phyloP scores from a whole-genome alignment of 2,888 invertebrate genomes.

The Oscheius myriophilus region DNA sequence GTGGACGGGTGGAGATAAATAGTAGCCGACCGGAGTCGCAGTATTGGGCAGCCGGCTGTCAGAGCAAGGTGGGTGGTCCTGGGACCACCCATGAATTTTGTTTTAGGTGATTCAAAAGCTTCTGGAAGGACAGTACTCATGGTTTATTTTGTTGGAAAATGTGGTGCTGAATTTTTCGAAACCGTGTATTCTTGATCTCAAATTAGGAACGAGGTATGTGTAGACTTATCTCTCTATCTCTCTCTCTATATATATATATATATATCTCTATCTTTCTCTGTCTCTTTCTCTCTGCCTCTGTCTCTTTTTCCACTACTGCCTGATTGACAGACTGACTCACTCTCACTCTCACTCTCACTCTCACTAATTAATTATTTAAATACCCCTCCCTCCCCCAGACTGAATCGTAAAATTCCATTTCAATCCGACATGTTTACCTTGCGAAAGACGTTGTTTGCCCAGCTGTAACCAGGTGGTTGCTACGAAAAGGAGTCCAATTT shows the following conservation, averaged over 20 bases:
- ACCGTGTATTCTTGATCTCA: conserved; percentile 86
- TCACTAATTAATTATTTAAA: no score
- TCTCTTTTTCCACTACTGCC: no score
- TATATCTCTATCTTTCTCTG: not conserved
- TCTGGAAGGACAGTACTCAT: conserved; percentile 54
- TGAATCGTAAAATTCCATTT: not conserved
- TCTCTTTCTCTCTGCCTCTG: no score
- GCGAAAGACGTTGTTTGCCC: not conserved
- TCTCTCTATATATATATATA: no score
- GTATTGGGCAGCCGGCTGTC: conserved; percentile 49
- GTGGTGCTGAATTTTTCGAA: conserved; percentile 75
- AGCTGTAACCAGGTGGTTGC: not conserved
- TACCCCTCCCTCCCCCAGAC: not conserved
- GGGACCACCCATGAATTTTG: not conserved
- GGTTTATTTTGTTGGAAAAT: conserved; percentile 77
- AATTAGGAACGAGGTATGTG: conserved; percentile 76
- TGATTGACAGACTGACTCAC: no score
- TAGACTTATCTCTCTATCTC: no score
- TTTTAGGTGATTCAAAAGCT: conserved; percentile 48
- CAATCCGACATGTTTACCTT: not conserved
- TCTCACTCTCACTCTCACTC: no score
- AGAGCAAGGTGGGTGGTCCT: conserved; percentile 38
- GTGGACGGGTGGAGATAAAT: conserved; percentile 49
- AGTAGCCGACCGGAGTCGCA: conserved; percentile 41
- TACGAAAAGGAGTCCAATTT: not conserved